A percentile compares a stretch with the other conserved stretches of the same genome.
phyloP scores from a whole-genome alignment of 2,888 invertebrate genomes.

The Pseudococcus viburni region DNA sequence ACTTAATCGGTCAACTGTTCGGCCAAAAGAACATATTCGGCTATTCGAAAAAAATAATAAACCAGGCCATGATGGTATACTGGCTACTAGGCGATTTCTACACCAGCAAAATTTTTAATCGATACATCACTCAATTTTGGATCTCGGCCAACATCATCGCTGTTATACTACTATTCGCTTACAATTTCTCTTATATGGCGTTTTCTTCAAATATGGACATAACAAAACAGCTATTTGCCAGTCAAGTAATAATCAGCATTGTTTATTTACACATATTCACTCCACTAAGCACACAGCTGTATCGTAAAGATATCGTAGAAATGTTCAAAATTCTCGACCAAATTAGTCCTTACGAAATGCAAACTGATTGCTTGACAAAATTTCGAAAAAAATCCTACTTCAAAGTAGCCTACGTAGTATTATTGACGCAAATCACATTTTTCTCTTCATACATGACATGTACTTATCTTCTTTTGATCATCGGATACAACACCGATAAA shows the following conservation, averaged over 20 bases:
- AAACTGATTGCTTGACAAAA: neutral
- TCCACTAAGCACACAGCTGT: neutral
- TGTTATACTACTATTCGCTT: neutral
- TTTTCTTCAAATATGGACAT: neutral
- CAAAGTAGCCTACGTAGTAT: neutral
- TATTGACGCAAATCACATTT: neutral
- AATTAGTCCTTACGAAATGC: neutral
- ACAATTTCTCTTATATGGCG: neutral
- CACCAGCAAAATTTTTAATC: neutral
- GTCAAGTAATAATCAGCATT: neutral
- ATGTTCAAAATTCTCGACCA: neutral
- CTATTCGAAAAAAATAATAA: neutral
- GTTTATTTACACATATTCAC: neutral
- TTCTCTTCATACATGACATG: neutral
- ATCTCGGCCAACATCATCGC: neutral
- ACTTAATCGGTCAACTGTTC: neutral
- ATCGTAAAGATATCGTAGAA: neutral
- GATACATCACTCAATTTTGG: neutral
- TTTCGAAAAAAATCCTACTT: neutral
- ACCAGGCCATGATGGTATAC: neutral
- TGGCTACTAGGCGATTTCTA: slow-evolving; percentile 18
- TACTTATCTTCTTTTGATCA: neutral
- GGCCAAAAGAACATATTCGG: neutral
- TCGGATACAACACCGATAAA: neutral
- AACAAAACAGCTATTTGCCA: neutral